These are phyloP conservation scores for Alsophila aescularia DNA, from an alignment of 2,888 invertebrate genomes.

Conservation along the genomic window DNA sequence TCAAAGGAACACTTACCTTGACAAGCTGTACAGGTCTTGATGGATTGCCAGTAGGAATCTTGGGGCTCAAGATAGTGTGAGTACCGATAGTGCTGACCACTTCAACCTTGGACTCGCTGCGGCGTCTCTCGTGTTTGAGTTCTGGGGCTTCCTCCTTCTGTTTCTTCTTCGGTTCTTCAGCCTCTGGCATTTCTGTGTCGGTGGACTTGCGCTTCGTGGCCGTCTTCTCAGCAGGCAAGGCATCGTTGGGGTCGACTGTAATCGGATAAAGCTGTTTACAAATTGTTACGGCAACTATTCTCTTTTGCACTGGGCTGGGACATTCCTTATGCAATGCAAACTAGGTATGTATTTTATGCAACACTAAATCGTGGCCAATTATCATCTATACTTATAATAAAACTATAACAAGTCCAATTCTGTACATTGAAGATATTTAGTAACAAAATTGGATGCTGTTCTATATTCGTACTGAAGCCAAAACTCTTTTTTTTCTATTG, in stretches of 20 bases:
- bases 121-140: slow-evolving; percentile 63
- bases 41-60: slow-evolving; percentile 92
- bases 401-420: no score
- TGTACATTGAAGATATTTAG: no score
- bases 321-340: no score
- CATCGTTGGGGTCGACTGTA: slow-evolving; percentile 76
- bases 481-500: no score
- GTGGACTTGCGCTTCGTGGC: slow-evolving; percentile 63
- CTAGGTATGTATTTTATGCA: no score
- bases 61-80: slow-evolving; percentile 91
- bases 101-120: slow-evolving; percentile 80
- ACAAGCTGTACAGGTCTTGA: slow-evolving; percentile 97
- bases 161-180: slow-evolving; percentile 62
- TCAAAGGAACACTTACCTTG: slow-evolving; percentile 77
- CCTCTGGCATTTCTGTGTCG: slow-evolving; percentile 62
- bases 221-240: slow-evolving; percentile 54
- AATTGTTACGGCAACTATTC: neutral
- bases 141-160: slow-evolving; percentile 62
- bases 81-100: slow-evolving; percentile 90
- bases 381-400: no score
- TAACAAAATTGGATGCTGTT: no score
- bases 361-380: no score
- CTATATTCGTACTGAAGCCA: no score
- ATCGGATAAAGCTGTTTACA: neutral
- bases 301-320: neutral